Conservation (phyloP, 1,140 invertebrate genomes). For the Calycopis cecrops region DNA sequence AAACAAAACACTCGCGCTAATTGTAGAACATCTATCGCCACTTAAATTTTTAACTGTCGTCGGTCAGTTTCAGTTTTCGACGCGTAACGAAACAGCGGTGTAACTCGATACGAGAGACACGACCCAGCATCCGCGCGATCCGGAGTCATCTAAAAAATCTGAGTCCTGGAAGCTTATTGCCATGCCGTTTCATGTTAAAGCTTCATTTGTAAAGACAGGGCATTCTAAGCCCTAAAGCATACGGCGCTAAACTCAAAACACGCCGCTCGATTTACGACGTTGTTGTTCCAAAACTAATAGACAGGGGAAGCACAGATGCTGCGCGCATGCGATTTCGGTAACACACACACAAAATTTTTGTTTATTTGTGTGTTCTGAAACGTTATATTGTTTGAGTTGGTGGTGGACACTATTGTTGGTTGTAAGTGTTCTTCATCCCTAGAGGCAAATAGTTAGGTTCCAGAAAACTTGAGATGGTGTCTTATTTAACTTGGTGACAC, state of each 20-base stretch:
- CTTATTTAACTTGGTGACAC: conserved; percentile 5
- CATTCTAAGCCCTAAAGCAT: conserved; percentile 24
- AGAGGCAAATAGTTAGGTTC: conserved; percentile 31
- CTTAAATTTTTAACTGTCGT: conserved; percentile 21
- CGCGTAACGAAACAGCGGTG: conserved; percentile 36
- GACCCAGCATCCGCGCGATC: conserved; percentile 48
- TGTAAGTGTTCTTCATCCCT: conserved; percentile 38
- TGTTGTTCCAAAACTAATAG: conserved; percentile 28
- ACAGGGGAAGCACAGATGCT: conserved; percentile 65
- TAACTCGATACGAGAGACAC: conserved; percentile 31
- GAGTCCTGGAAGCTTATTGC: conserved; percentile 68
- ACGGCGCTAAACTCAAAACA: conserved; percentile 21
- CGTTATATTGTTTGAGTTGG: conserved; percentile 51
- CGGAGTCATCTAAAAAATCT: conserved; percentile 65
- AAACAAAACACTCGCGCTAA: conserved; percentile 37
- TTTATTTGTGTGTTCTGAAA: conserved; percentile 40
- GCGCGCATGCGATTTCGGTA: conserved; percentile 59
- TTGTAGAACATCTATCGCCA: conserved; percentile 25
- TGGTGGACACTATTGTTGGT: conserved; percentile 53
- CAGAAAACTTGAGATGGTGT: conserved; percentile 14
- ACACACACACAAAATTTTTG: conserved; percentile 33
- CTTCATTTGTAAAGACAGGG: conserved; percentile 26
- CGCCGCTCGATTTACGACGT: conserved; percentile 22
- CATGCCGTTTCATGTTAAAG: conserved; percentile 50
- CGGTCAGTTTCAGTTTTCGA: conserved; percentile 28